Conservation (phyloP, 1,140 invertebrate genomes). For the honey bee (Apis mellifera) region Amel_HAv3.1 CM009938.2:12560001-12560500, state of each 20-base stretch:
- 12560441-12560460: too few relatives aligned
- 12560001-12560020: conserved; percentile 52
- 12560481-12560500: too few relatives aligned
- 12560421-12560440: too few relatives aligned
- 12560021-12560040: conserved; percentile 6
- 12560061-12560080: conserved; percentile 50
- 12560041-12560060: conserved; percentile 47
- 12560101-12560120: background rate
- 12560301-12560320: conserved; percentile 79
- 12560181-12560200: background rate
- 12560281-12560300: conserved; percentile 77
- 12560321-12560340: conserved; percentile 77
- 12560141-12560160: too few relatives aligned
- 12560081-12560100: conserved; percentile 17
- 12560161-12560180: background rate
- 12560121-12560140: too few relatives aligned
- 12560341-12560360: conserved; percentile 58
- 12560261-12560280: conserved; percentile 79
- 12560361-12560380: background rate
- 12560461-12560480: too few relatives aligned
- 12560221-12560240: conserved; percentile 55
- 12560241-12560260: conserved; percentile 76
- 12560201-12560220: too few relatives aligned
- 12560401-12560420: too few relatives aligned
- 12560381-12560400: background rate